A percentile compares a stretch with the other conserved stretches of the same genome.
Conservation (phyloP, 2,797 vertebrate genomes). For the Sitta carolinensis region DNA sequence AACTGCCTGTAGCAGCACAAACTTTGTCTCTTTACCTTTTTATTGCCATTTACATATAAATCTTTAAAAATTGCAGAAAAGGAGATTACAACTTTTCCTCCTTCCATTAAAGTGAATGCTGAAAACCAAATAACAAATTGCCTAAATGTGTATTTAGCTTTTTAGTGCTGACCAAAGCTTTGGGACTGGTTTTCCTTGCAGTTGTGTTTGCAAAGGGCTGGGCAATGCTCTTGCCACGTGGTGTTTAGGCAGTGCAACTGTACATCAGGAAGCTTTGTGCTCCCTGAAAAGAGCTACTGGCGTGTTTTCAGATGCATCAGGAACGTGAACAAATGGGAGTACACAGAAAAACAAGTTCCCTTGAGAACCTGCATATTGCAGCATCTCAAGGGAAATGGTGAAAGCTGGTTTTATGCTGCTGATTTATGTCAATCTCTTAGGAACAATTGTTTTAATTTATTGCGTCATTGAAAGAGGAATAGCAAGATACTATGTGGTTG, state of each 20-base stretch:
- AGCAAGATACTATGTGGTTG: background rate
- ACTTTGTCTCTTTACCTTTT: background rate
- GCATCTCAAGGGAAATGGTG: background rate
- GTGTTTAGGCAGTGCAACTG: background rate
- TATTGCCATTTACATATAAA: background rate
- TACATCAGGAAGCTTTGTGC: conserved; percentile 37
- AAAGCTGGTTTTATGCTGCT: background rate
- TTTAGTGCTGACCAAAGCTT: background rate
- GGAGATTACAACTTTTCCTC: background rate
- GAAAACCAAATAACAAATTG: background rate
- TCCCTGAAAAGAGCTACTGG: conserved; percentile 41
- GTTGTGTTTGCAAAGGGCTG: background rate
- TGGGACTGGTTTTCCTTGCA: background rate
- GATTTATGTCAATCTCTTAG: background rate
- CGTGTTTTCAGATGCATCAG: conserved; percentile 45
- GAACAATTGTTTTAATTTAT: background rate
- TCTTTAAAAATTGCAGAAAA: background rate
- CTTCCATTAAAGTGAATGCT: background rate
- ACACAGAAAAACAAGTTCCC: background rate
- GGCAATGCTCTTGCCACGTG: background rate
- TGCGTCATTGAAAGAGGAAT: background rate
- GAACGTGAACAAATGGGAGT: conserved; percentile 15
- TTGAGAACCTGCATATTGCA: background rate
- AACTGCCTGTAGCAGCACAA: background rate
- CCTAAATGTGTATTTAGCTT: background rate